These are phyloP conservation scores for Toxotes chatareus DNA, from an alignment of 2,113 vertebrate species.

Conservation along the genomic window DNA sequence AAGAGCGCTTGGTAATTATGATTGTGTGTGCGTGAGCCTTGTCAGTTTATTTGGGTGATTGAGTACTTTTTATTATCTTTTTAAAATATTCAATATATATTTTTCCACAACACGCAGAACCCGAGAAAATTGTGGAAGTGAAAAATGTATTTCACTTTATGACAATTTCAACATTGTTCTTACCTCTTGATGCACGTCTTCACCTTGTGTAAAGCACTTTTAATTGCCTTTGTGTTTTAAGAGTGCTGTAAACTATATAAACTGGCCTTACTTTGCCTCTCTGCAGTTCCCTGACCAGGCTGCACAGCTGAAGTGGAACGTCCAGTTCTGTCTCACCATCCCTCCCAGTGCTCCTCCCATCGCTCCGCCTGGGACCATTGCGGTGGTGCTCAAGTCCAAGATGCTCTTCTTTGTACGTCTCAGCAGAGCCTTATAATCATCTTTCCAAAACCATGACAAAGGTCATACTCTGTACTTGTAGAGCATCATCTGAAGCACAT, in stretches of 20 bases:
- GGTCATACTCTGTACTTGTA: not conserved
- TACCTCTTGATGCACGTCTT: not conserved
- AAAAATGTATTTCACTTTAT: too few species aligned
- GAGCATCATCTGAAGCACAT: not conserved
- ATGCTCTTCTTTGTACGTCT: conserved; percentile 99
- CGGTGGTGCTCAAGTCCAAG: conserved; percentile 99
- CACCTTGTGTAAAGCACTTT: not conserved
- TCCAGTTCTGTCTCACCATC: conserved; percentile 99
- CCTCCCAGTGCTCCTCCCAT: conserved; percentile 98
- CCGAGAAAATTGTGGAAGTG: not conserved
- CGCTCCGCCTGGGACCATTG: conserved; percentile 96
- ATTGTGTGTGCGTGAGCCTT: not conserved
- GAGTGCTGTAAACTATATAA: not conserved
- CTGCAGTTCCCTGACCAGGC: conserved; percentile 97
- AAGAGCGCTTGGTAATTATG: not conserved
- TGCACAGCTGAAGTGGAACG: conserved; percentile 96
- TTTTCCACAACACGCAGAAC: too few species aligned
- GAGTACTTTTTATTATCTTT: too few species aligned
- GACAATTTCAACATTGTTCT: not conserved
- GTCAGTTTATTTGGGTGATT: too few species aligned
- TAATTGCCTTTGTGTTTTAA: not conserved
- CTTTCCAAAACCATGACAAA: not conserved
- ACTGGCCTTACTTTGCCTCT: not conserved
- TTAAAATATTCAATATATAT: too few species aligned
- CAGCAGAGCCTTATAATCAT: not conserved